These are phyloP conservation scores for Acromyrmex charruanus DNA, from an alignment of 1,140 invertebrate species.

Conservation along the genomic window DNA sequence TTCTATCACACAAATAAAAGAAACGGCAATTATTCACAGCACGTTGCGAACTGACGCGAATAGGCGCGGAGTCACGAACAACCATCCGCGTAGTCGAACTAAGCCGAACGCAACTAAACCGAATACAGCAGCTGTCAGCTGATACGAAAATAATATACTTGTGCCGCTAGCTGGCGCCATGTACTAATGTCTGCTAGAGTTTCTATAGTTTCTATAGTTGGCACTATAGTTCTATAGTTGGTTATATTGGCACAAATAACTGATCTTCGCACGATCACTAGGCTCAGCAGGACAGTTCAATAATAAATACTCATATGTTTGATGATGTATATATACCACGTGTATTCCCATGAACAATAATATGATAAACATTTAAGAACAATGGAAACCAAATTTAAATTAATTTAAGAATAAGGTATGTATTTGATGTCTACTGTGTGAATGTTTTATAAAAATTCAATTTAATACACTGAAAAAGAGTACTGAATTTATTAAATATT, in stretches of 20 bases:
- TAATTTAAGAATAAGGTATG: background rate
- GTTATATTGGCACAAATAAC: background rate
- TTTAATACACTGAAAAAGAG: too few relatives aligned
- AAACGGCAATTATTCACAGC: background rate
- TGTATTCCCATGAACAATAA: too few relatives aligned
- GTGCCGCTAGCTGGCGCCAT: constrained; percentile 38
- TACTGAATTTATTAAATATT: too few relatives aligned
- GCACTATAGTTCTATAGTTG: too few relatives aligned
- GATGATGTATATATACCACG: too few relatives aligned
- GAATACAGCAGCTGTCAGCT: background rate
- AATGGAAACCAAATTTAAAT: background rate
- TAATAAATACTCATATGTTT: too few relatives aligned
- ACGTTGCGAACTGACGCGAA: background rate
- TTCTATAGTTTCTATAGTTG: background rate
- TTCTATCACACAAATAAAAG: background rate
- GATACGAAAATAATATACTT: background rate
- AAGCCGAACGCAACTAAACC: background rate
- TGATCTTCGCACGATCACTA: background rate
- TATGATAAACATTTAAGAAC: background rate
- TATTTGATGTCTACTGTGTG: background rate
- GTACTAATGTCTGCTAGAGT: background rate
- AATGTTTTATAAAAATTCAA: too few relatives aligned
- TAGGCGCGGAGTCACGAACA: too few relatives aligned
- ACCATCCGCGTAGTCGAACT: background rate
- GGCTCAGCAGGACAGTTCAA: too few relatives aligned